A percentile compares a stretch with the other conserved stretches of the same genome.
Evolutionary conservation across 2,888 invertebrate species (phyloP).

Genomic region (Pomacea canaliculata): DNA sequence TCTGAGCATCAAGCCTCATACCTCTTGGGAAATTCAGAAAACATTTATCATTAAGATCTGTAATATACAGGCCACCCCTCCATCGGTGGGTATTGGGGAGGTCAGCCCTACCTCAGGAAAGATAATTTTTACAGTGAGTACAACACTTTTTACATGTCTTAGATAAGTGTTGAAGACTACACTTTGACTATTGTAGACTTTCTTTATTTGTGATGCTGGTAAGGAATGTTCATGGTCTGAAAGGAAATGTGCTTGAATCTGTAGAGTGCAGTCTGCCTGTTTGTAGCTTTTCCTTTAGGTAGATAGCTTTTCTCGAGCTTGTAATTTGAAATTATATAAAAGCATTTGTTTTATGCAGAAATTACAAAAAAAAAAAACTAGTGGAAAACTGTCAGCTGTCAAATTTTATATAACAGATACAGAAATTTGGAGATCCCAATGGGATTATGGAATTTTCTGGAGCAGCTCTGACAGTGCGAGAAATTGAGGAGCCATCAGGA

Average conservation of each 20-base stretch:
- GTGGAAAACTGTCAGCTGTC: too few relatives aligned
- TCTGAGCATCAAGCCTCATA: constrained; percentile 59
- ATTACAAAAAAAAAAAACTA: too few relatives aligned
- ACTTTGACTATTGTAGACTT: too few relatives aligned
- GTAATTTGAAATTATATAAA: too few relatives aligned
- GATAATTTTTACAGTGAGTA: constrained; percentile 57
- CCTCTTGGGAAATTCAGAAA: constrained; percentile 65
- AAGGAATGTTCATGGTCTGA: too few relatives aligned
- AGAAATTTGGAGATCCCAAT: constrained; percentile 66
- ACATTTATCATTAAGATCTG: constrained; percentile 57
- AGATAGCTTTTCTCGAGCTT: too few relatives aligned
- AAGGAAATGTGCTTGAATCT: too few relatives aligned
- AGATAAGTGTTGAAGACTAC: too few relatives aligned
- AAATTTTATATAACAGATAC: constrained; percentile 44
- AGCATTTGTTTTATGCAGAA: too few relatives aligned
- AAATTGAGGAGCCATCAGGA: constrained; percentile 59
- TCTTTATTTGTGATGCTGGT: too few relatives aligned
- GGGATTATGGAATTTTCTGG: constrained; percentile 63
- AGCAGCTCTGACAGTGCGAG: constrained; percentile 44
- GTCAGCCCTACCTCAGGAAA: constrained; percentile 49
- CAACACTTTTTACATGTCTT: neutral
- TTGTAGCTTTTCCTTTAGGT: too few relatives aligned
- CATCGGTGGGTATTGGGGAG: constrained; percentile 57
- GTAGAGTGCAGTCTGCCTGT: too few relatives aligned
- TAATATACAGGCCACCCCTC: constrained; percentile 53